Evolutionary conservation across 2,888 invertebrate species (phyloP), one percentile per base, ranked within the genome.

Genomic region (Artemia sinica): DNA sequence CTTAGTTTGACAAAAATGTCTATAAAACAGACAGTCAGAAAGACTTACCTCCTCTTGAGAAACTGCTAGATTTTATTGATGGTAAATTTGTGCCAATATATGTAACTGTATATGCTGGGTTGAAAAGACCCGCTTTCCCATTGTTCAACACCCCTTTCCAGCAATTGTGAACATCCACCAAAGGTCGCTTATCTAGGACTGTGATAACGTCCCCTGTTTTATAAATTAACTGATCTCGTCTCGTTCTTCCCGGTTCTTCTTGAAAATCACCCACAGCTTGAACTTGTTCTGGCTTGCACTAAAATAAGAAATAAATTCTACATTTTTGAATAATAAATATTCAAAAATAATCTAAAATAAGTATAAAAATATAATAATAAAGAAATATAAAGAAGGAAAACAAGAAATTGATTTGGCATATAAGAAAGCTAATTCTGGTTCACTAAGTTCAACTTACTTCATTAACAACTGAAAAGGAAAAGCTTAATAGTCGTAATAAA

Each of bases 91-190:
- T 84, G 51, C 89, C 88, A 2, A 91, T 80, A 77, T 90, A 92
- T 0, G 93, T 88, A 70, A 93, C 91, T 9, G 90, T 91, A 75
- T 91, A 86, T 10, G 83, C 84, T 0, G 96, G 93, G 80, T 91
- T 89, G 78, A 97, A 95, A 69, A 88, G 81, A 0, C 97, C 96
- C n/a, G 89, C 89, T 75, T 92, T 89, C 0, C 96, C 95, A 73
- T 86, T 88, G 66, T 86, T 84, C 28, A 91, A 78, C 0, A 90
- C 89, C 1, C 97, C 97, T 75, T 91, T 92, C 96, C 97, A 98
- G 73, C 89, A 75, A 70, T 74, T 72, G 14, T 72, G 74, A 18
- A 77, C 77, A 49, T 77, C 75, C 71, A 75, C 74, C 8, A 74
- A 71, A 28, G 79, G 79, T 66, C 80, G 80, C 80, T 90, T 89